Evolutionary conservation across 2,113 vertebrate species (phyloP).

Genomic region (Rhinolophus sinicus): DNA sequence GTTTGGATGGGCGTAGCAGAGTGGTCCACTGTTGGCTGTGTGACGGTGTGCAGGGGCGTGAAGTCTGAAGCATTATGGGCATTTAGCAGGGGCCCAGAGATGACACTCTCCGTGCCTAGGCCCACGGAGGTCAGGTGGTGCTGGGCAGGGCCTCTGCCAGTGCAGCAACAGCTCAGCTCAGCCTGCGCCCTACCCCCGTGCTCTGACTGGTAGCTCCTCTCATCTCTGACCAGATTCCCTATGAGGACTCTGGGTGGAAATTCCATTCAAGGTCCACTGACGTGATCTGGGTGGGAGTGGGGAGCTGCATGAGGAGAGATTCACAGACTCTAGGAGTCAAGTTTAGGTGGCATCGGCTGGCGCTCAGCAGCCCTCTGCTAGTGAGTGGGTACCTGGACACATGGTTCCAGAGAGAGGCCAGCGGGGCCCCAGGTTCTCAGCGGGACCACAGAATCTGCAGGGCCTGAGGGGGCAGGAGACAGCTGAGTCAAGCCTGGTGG

Average conservation of each 20-base stretch:
- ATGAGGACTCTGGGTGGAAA: not conserved
- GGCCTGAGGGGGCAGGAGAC: not conserved
- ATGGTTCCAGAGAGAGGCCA: not conserved
- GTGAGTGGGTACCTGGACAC: not conserved
- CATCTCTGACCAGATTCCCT: not conserved
- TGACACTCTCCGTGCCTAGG: not conserved
- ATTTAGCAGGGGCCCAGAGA: not conserved
- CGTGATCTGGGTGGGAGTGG: not conserved
- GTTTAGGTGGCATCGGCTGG: not conserved
- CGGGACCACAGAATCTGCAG: too few species aligned
- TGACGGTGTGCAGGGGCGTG: not conserved
- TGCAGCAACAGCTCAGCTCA: accelerated
- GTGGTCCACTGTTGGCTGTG: not conserved
- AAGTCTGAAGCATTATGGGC: not conserved
- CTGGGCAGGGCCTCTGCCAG: not conserved
- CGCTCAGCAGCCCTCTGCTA: not conserved
- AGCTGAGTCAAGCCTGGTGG: not conserved
- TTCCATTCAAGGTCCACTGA: not conserved
- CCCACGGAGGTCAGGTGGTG: not conserved
- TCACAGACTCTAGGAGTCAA: not conserved
- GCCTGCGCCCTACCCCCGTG: accelerated
- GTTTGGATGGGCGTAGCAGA: too few species aligned
- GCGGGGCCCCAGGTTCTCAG: not conserved
- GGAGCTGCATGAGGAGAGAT: not conserved
- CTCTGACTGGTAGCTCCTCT: not conserved